Percentiles rank a stretch among this genome's conserved stretches.
Evolutionary conservation across 2,113 vertebrate genomes (phyloP).

Genomic region (Pterocles gutturalis): DNA sequence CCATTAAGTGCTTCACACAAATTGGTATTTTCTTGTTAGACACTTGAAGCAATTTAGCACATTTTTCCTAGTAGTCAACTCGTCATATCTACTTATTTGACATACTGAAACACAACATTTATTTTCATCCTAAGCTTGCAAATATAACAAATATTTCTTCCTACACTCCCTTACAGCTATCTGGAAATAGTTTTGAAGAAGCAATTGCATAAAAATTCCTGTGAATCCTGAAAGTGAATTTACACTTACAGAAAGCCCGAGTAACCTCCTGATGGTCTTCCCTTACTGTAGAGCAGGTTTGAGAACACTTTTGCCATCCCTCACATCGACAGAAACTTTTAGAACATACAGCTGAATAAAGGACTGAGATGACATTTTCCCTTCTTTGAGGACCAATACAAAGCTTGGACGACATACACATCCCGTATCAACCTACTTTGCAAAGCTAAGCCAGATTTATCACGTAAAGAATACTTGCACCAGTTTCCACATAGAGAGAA

Average conservation of each 20-base stretch:
- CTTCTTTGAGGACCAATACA: neutral
- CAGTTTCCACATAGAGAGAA: neutral
- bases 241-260: neutral
- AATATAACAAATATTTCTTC: neutral
- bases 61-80: neutral
- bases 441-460: neutral
- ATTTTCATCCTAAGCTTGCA: neutral
- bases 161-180: neutral
- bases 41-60: neutral
- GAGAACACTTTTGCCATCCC: neutral
- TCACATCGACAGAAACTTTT: neutral
- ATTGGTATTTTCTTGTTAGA: neutral
- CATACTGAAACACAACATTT: neutral
- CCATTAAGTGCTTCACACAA: accelerated
- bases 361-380: neutral
- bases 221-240: neutral
- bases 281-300: neutral
- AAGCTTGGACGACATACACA: neutral
- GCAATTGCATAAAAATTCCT: neutral
- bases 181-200: neutral
- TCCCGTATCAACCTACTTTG: neutral
- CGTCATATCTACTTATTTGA: neutral
- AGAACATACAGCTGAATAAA: neutral
- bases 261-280: neutral
- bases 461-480: neutral